A percentile compares a stretch with the other conserved stretches of the same genome.
These are phyloP conservation scores for Eupristina koningsbergeri DNA, from an alignment of 1,140 invertebrate genomes.

Conservation along the genomic window DNA sequence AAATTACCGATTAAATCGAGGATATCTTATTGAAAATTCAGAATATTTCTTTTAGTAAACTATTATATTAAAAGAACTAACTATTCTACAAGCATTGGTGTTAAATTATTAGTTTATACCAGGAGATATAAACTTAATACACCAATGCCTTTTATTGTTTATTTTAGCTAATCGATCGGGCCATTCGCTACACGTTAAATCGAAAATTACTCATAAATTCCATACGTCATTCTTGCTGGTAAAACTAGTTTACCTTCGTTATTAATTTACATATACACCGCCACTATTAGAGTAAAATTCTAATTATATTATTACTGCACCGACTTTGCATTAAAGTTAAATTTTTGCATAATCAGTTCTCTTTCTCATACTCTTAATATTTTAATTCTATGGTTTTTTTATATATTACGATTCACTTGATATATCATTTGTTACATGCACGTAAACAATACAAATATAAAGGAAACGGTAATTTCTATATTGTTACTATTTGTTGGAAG, in stretches of 20 bases:
- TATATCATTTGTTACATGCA: too few species aligned
- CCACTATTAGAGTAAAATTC: not conserved
- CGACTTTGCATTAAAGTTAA: not conserved
- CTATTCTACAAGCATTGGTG: not conserved
- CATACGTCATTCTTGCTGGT: not conserved
- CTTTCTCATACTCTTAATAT: not conserved
- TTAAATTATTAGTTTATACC: slow-evolving; percentile 18
- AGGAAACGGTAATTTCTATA: too few species aligned
- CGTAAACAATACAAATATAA: too few species aligned
- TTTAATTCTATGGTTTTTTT: too few species aligned
- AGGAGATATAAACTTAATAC: not conserved
- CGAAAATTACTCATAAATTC: slow-evolving; percentile 26
- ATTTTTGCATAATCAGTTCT: slow-evolving; percentile 7
- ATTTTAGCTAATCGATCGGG: slow-evolving; percentile 7
- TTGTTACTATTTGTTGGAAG: too few species aligned
- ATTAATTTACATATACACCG: slow-evolving; percentile 20
- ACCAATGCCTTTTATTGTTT: not conserved
- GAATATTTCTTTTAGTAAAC: not conserved
- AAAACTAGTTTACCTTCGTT: slow-evolving; percentile 38
- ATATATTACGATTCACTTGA: too few species aligned
- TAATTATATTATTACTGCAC: not conserved
- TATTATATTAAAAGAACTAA: not conserved
- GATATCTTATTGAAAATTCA: not conserved
- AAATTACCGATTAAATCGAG: too few species aligned
- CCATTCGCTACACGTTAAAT: slow-evolving; percentile 16